Base-by-base conservation (phyloP, 2,888 invertebrate genomes). In the Drosophila pseudotakahashii region DNA sequence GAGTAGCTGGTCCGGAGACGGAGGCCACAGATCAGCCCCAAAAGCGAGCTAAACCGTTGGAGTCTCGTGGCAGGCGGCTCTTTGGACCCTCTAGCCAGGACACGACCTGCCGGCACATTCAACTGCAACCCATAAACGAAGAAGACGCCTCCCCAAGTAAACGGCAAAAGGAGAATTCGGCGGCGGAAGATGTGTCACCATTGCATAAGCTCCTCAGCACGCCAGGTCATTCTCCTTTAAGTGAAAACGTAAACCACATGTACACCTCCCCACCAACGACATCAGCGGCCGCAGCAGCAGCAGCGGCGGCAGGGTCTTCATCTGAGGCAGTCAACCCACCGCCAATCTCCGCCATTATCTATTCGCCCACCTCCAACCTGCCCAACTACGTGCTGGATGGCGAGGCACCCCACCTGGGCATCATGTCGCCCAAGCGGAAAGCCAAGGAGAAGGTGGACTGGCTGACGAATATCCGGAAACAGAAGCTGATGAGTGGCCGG, bases 371-470 rank as follows among this genome's bases (percentile, higher is more conserved):
- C 0, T 93, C 93, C 14, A 94, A 96, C 89, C 90, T 97, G 69
- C 97, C 97, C 0, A 95, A 97, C 92, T 97, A 94, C 81, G 96
- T 96, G 0, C 77, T 95, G 13, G 94, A 95, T 79, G 97, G 97
- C 0, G 95, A 94, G 39, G 96, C 96, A 0, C 97, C 97, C 0
- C 96, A 96, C 90, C 89, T 96, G 55, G 92, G 94, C 41, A 86
- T 91, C 9, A 94, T 94, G 93, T 96, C 96, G 0, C 96, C 96
- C 0, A 94, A 93, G 34, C 94, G 94, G 68, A 93, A 93, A 75
- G 93, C 93, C 34, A 94, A 93, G 71, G 94, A 94, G 53, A 94
- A 94, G 73, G 93, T 94, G 0, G 95, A 96, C 90, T 96, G 96
- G 96, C 89, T 96, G 50, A 96, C 95, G 0, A 94, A 94, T 85